Evolutionary conservation across 2,797 vertebrate genomes (phyloP), one percentile per base, ranked within the genome.

Genomic region (Echiichthys vipera): DNA sequence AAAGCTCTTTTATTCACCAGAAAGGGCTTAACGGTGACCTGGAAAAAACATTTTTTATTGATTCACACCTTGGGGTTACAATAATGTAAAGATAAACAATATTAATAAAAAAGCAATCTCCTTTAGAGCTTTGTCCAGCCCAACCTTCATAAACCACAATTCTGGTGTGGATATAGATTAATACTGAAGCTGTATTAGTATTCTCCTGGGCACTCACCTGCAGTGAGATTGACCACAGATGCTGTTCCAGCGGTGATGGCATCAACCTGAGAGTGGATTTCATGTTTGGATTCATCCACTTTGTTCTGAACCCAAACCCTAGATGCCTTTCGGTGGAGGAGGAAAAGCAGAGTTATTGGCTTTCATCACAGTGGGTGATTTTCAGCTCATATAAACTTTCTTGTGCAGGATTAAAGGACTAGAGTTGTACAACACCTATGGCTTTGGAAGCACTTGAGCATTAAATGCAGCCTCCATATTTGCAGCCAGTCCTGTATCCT

Each of bases 251-350:
- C 98, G 1, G 98, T 99, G 91, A 99, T 99, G 73, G 98, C 98
- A 81, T 99, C 98, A 9, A 99, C 98, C 90, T 99, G 98, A 78
- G 98, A 99, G 93, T 99, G 98, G 88, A 99, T 99, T 94, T 99
- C 98, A 30, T 99, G 98, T 91, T 99, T 99, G 75, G 98, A 99
- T 91, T 99, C 98, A 76, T 99, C 98, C 71, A 99, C 97, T 93
- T 99, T 99, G 94, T 99, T 99, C 94, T 98, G 98, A 90, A 99
- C 96, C 98, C 98, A 99, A 65, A 99, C 96, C 86, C 97, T 96
- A 65, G 98, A 99, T 3, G 98, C 98, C 98, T 99, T 89, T 85
- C 71, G 77, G 86, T 56, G 57, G 91, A 87, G 40, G 84, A 87
- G 58, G 75, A 82, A 70, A 83, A 76, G 42, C 36, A 87, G 56